Base-by-base conservation (phyloP, 2,113 vertebrate genomes). In the Strix aluco region DNA sequence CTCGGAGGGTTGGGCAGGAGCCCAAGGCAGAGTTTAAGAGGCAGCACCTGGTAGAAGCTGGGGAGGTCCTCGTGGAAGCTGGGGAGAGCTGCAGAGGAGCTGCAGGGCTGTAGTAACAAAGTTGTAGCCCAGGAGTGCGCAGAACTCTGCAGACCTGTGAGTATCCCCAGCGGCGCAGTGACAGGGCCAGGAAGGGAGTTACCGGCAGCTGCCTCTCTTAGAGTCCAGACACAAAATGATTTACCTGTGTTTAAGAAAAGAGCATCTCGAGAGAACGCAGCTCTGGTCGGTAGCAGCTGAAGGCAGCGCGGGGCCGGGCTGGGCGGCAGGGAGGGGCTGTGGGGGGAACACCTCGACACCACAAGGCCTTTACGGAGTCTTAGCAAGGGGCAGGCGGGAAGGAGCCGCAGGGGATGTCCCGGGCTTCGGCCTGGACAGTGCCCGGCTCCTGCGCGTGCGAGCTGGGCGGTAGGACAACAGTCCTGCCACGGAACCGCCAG, bases 71-170 rank as follows among this genome's bases (percentile, higher is more conserved):
- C 0, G 10, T 40, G 49, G 30, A 19, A 11, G 17, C 20, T 2
- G 30, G 11, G 65, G 55, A n/a, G 54, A 59, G 73, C 83, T 51
- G 86, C 1, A 7, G 42, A 3, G 13, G 19, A 29, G 1, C 25
- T 27, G 40, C 4, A 0, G 6, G 57, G 7, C 54, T 2, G 0
- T 6, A 19, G 3, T 2, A 15, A 6, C 77, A 23, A 1, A 55
- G 15, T 2, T 2, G 42, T 19, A 46, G 61, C 18, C 36, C 12
- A 20, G 23, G 40, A 23, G 58, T 2, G 12, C 49, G 1, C 29
- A 22, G 49, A 32, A 23, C 78, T n/a, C 2, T 12, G 34, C 34
- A 8, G 52, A 5, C 5, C 8, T 30, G 78, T 11, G 38, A 22
- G n/a, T 15, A 5, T 7, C 9, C 57, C 34, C 49, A 19, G 36